These are phyloP conservation scores for Xiphophorus hellerii DNA, from an alignment of 2,113 vertebrate genomes.

Conservation along the genomic window DNA sequence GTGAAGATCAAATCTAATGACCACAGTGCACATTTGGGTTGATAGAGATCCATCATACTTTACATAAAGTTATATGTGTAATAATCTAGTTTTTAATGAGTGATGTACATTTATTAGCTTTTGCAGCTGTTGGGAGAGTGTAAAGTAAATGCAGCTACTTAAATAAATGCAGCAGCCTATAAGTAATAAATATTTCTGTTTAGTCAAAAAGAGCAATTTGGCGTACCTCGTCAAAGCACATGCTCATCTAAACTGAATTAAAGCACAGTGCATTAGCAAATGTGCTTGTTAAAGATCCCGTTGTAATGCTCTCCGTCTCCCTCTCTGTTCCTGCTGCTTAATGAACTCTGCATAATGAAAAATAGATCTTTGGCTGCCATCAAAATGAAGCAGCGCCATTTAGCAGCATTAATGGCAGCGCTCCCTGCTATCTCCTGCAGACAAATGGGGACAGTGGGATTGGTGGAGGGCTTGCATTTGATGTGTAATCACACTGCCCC, in stretches of 20 bases:
- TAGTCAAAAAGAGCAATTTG: not conserved
- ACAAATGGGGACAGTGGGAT: conserved; percentile 35
- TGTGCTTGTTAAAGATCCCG: conserved; percentile 6
- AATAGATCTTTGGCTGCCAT: conserved; percentile 36
- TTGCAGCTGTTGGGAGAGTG: not conserved
- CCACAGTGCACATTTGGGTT: not conserved
- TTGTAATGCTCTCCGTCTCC: conserved; percentile 5
- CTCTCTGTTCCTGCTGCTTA: conserved; percentile 19
- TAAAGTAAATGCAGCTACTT: not conserved
- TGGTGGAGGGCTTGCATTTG: conserved; percentile 56
- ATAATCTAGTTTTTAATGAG: not conserved
- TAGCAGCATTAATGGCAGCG: conserved; percentile 38
- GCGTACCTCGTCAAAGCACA: not conserved
- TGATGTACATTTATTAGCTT: not conserved
- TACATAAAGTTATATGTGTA: not conserved
- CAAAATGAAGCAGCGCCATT: conserved; percentile 47
- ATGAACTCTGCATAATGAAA: conserved; percentile 38
- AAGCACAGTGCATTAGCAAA: conserved; percentile 6
- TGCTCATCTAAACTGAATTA: conserved; percentile 6
- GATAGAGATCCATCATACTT: not conserved
- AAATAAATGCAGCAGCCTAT: not conserved
- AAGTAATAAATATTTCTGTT: not conserved
- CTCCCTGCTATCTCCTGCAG: conserved; percentile 34
- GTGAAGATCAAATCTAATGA: no score
- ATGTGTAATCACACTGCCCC: conserved; percentile 61